Evolutionary conservation across 1,140 invertebrate genomes (phyloP).

Genomic region (Gerris buenoi): DNA sequence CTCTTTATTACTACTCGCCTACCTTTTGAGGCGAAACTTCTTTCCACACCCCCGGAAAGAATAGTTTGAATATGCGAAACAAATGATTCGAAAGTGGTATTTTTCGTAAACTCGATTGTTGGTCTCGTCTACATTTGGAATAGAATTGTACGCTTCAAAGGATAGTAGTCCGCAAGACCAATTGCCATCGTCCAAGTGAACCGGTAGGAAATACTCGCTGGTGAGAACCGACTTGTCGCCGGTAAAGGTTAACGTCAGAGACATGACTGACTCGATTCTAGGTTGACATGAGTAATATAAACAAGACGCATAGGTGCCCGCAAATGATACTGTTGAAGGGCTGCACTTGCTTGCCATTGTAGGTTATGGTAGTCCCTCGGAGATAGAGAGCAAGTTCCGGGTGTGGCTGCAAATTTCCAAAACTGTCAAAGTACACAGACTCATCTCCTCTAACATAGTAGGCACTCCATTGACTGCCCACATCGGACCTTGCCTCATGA

Average conservation of each 20-base stretch:
- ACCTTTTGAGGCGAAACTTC: neutral
- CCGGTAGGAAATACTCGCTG: neutral
- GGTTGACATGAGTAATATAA: neutral
- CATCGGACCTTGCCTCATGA: neutral
- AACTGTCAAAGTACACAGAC: neutral
- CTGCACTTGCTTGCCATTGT: neutral
- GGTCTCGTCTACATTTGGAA: neutral
- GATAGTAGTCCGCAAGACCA: neutral
- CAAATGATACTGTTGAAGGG: neutral
- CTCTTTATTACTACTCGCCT: neutral
- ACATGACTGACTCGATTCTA: neutral
- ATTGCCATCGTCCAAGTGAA: neutral
- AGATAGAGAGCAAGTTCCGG: neutral
- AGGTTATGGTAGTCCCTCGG: neutral
- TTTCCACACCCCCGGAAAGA: neutral
- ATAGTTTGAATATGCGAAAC: neutral
- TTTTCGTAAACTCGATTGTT: neutral
- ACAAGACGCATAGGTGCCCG: neutral
- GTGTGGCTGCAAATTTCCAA: neutral
- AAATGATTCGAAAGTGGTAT: neutral
- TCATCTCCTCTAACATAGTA: neutral
- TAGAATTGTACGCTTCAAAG: neutral
- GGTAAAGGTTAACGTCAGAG: neutral
- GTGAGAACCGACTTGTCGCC: neutral
- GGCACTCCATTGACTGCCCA: neutral